Evolutionary conservation across 2,888 invertebrate species (phyloP), one percentile per base, ranked within the genome.

Genomic region (Frankliniella intonsa): DNA sequence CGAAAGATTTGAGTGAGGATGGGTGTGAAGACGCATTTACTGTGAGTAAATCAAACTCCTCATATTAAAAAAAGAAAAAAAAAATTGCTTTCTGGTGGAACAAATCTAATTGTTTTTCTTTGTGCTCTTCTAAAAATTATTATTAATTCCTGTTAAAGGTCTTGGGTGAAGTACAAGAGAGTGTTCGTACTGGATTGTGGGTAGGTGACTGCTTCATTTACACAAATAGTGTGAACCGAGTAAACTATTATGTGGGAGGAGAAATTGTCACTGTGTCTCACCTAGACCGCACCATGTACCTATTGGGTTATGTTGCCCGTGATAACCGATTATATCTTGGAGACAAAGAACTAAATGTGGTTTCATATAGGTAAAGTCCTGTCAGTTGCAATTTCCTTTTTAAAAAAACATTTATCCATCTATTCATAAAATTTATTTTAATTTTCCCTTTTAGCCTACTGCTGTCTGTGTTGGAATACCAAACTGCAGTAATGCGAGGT

Each of bases 121-220:
- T 69, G 69, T 69, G 9, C 81, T 38, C 14, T 81, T 12, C 10
- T 80, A 17, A 50, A n/a, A 14, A 81, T 49, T 50, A 80, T 69
- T 14, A n/a, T 81, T 82, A 81, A 82, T 83, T 81, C 84, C 81
- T 82, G 76, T 85, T 87, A 25, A 85, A 95, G 94, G 93, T 95
- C 84, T 90, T 95, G 1, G 94, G 94, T 22, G 97, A 97, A 89
- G 93, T 97, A 82, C 95, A 92, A 85, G 99, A 99, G 88, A 91
- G 92, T 27, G 97, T 99, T 0, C 95, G 95, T 87, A 98, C 98
- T 0, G 98, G 98, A 8, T 88, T 97, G 19, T 99, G 98, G 98
- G 96, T 99, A 17, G 98, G 99, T 8, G 99, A 99, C 88, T 99
- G 99, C 87, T 99, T 99, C 88, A 98, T 99, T 85, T 99, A 99